Evolutionary conservation across 2,797 vertebrate species (phyloP), one percentile per base, ranked within the genome.

Genomic region (Myiotriccus ornatus): DNA sequence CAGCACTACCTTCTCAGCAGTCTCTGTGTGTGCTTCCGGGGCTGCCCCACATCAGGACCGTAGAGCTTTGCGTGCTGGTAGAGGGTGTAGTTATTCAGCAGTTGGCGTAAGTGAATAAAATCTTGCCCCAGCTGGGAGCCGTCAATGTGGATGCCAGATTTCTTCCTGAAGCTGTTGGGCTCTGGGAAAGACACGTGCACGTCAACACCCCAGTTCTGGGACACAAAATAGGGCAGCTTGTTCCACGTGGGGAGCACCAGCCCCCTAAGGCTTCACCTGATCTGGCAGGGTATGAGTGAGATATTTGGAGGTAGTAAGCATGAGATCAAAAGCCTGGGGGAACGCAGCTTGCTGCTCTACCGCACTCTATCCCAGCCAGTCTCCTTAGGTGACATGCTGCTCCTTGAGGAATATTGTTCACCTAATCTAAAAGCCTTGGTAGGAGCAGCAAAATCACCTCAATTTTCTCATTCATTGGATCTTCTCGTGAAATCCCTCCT

Each of bases 91-190:
- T 97, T 95, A 53, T 86, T 95, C 95, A 99, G 96, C 55, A 99
- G 98, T 2, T 97, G 96, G 44, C 95, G 98, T 81, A 99, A 97
- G 17, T 77, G 96, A 23, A 97, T 71, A 68, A 99, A 99, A 71
- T 99, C 99, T 92, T 96, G 84, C 13, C 99, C 99, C 30, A 99
- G 98, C 97, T 99, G 99, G 22, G 75, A 55, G 6, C 99, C 99
- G 0, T 98, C 95, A 2, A 99, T 95, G 32, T 96, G 97, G 80
- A 99, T 67, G n/a, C 98, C 98, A 2, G 99, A 98, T 89, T 99
- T 99, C 97, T 99, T 99, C 97, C 97, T 95, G 71, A 98, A 99
- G 96, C 99, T 99, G 95, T 99, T 99, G 14, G 99, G 99, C 90
- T 99, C 99, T 99, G 96, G 47, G 83, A 94, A 67, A 95, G 32